These are phyloP conservation scores for Paelopatides confundens DNA, from an alignment of 53 echinoderm and acorn worm genomes.

Conservation along the genomic window DNA sequence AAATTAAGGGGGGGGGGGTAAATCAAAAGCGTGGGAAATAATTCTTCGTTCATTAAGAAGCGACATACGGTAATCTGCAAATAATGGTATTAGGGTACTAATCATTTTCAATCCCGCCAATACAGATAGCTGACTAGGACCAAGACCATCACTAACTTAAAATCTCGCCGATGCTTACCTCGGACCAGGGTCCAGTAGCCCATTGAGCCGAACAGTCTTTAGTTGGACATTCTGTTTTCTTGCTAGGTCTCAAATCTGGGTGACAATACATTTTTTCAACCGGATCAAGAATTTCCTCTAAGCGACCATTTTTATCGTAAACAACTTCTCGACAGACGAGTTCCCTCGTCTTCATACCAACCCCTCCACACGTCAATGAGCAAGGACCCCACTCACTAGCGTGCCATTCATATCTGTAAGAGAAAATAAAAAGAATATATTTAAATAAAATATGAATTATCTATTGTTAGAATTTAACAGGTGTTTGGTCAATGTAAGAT, in stretches of 20 bases:
- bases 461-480: no score
- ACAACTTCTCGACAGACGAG: constrained; percentile 16
- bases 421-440: not conserved
- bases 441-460: not conserved
- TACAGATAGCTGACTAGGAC: no score
- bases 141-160: no score
- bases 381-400: constrained; percentile 19
- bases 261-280: not conserved
- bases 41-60: no score
- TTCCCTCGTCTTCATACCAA: not conserved
- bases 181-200: not conserved
- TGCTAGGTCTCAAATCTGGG: constrained; percentile 24
- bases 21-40: no score
- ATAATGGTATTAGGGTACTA: no score
- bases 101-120: no score
- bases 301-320: constrained; percentile 30
- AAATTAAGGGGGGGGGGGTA: no score
- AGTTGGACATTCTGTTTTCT: constrained; percentile 6
- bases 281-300: not conserved
- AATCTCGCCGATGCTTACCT: not conserved
- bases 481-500: no score
- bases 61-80: no score
- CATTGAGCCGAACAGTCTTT: constrained; percentile 11
- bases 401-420: constrained; percentile 31
- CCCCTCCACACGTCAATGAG: constrained; percentile 12